Conservation (phyloP, 2,888 invertebrate species). For the Synergus gifuensis region DNA sequence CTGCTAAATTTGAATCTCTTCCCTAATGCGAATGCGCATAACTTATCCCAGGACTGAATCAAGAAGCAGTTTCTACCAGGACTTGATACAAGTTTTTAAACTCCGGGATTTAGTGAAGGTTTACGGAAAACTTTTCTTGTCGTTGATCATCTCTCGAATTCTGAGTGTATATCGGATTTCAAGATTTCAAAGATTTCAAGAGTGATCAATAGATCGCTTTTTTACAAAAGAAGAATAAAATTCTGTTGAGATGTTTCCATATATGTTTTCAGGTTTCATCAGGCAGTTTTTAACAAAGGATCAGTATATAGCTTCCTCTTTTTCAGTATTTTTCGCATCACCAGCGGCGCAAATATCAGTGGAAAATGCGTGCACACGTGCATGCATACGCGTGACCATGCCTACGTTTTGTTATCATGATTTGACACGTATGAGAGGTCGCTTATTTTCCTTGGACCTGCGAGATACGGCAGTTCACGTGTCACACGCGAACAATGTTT, state of each 20-base stretch:
- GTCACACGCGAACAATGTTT: not conserved
- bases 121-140: too few relatives aligned
- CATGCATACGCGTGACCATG: constrained; percentile 1
- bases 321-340: not conserved
- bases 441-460: not conserved
- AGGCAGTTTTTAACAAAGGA: not conserved
- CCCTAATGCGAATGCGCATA: not conserved
- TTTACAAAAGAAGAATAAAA: too few relatives aligned
- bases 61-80: not conserved
- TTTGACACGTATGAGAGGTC: not conserved
- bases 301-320: not conserved
- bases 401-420: constrained; percentile 5
- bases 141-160: too few relatives aligned
- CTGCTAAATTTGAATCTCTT: not conserved
- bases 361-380: not conserved
- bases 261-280: not conserved
- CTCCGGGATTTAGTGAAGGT: too few relatives aligned
- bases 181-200: too few relatives aligned
- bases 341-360: not conserved
- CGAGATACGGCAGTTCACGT: constrained; percentile 7
- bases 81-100: not conserved
- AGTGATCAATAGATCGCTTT: too few relatives aligned
- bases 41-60: not conserved
- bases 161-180: too few relatives aligned
- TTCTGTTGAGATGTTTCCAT: not conserved